Percentiles rank a stretch among this genome's conserved stretches.
Evolutionary conservation across 2,113 vertebrate species (phyloP).

Genomic region (Perognathus longimembris): DNA sequence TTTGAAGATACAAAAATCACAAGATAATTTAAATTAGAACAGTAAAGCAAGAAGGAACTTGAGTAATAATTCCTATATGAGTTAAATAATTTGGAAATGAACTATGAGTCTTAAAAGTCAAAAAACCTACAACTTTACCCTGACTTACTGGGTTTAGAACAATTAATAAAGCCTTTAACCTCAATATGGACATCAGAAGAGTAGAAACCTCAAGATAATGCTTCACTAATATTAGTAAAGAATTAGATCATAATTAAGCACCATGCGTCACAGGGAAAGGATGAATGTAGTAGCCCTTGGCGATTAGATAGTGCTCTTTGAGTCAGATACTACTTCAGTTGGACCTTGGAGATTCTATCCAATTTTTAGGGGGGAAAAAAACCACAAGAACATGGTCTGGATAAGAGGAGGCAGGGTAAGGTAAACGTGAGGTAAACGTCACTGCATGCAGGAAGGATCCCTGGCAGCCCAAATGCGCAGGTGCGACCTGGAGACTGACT

Average conservation of each 20-base stretch:
- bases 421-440: neutral
- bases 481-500: neutral
- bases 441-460: fast-evolving
- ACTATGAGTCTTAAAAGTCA: neutral
- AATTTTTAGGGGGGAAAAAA: neutral
- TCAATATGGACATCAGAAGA: neutral
- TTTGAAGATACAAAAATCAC: conserved; percentile 7
- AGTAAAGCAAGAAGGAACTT: neutral
- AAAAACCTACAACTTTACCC: neutral
- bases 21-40: neutral
- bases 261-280: neutral
- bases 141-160: neutral
- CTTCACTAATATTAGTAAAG: neutral
- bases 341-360: neutral
- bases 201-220: neutral
- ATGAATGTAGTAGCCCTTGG: neutral
- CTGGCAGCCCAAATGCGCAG: no score
- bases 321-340: neutral
- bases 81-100: neutral
- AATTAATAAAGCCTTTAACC: neutral
- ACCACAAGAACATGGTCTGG: neutral
- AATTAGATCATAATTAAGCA: conserved; percentile 3
- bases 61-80: neutral
- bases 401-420: neutral
- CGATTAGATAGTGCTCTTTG: neutral